A percentile compares a stretch with the other conserved stretches of the same genome.
These are phyloP conservation scores for Aeoliscus strigatus DNA, from an alignment of 2,797 vertebrate genomes.

Conservation along the genomic window DNA sequence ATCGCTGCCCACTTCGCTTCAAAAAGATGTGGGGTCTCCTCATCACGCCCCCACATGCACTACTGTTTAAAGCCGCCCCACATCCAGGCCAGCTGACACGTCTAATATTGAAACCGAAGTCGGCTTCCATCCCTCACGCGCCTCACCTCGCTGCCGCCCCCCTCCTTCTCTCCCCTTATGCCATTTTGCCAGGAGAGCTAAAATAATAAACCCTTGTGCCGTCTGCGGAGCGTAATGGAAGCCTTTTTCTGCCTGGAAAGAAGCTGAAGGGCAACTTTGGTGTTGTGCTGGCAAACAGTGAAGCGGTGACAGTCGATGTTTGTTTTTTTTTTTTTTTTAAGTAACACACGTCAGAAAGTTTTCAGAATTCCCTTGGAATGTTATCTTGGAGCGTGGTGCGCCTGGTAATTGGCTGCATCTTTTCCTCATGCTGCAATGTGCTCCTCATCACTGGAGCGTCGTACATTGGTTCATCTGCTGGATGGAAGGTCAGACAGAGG, in stretches of 20 bases:
- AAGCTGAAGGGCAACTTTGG: slow-evolving; percentile 17
- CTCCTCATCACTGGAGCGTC: too few species aligned
- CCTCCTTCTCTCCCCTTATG: slow-evolving; percentile 18
- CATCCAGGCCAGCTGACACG: slow-evolving; percentile 51
- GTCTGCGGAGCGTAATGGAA: too few species aligned
- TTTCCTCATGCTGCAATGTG: too few species aligned
- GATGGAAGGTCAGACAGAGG: too few species aligned
- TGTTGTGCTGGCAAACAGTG: slow-evolving; percentile 14
- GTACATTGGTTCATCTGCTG: too few species aligned
- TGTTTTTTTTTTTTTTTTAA: slow-evolving; percentile 5
- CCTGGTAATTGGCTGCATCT: too few species aligned
- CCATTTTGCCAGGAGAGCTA: slow-evolving; percentile 58
- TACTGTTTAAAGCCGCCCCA: slow-evolving; percentile 51
- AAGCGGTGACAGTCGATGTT: slow-evolving; percentile 23
- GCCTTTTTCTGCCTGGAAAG: slow-evolving; percentile 41
- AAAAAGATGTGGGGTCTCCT: slow-evolving; percentile 2
- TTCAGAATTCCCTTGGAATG: too few species aligned
- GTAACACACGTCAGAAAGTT: too few species aligned
- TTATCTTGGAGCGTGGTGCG: too few species aligned
- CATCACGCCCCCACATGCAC: slow-evolving; percentile 26
- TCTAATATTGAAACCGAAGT: slow-evolving; percentile 57
- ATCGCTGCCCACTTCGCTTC: too few species aligned
- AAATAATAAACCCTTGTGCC: slow-evolving; percentile 54
- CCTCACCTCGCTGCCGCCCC: background rate
- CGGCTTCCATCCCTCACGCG: slow-evolving; percentile 15